phyloP scores from a whole-genome alignment of 2,113 vertebrate species.

The Picathartes gymnocephalus region DNA sequence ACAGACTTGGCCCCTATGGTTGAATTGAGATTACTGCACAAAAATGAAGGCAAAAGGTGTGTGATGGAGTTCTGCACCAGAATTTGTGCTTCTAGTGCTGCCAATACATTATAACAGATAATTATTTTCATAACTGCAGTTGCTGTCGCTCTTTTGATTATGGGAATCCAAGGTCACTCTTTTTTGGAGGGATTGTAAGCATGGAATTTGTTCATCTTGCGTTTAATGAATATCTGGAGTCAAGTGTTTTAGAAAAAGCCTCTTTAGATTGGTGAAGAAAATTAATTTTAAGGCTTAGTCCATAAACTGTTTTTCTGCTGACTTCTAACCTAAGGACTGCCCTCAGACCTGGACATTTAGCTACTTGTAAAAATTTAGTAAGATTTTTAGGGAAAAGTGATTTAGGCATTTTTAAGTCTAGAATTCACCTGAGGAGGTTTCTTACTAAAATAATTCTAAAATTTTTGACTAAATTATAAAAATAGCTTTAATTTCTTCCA shows the following conservation, averaged over 20 bases:
- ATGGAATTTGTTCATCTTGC: background rate
- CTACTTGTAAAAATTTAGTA: background rate
- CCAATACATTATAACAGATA: background rate
- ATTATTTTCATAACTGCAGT: background rate
- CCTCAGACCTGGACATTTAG: background rate
- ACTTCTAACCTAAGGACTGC: background rate
- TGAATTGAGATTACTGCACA: background rate
- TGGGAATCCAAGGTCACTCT: background rate
- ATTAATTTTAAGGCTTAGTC: background rate
- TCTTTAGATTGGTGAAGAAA: background rate
- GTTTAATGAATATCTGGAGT: background rate
- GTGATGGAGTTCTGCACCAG: background rate
- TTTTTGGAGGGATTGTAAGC: background rate
- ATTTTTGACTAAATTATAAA: background rate
- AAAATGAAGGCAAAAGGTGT: background rate
- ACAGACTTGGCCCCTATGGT: rapidly evolving
- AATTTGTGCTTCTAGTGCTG: background rate
- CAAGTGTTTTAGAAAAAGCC: background rate
- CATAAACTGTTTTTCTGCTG: background rate
- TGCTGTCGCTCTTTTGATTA: background rate
- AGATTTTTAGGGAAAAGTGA: background rate
- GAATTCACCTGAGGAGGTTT: background rate
- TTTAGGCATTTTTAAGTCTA: background rate
- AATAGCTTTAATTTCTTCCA: background rate
- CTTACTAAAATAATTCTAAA: background rate